Conservation (phyloP, 2,797 vertebrate species). For the Xiphorhynchus erythropygius region DNA sequence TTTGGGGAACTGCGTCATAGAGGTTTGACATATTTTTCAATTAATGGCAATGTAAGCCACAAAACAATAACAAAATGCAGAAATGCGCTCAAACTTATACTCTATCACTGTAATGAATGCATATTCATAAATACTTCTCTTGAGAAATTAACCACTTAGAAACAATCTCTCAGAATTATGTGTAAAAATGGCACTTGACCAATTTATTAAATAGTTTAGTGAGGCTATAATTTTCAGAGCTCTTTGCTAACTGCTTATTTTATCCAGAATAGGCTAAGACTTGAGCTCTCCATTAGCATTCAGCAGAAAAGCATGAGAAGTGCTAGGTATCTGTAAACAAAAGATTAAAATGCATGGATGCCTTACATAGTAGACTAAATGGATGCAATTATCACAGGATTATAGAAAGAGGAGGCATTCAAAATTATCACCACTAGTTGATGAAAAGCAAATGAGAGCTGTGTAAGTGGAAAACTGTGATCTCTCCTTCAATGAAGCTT, state of each 20-base stretch:
- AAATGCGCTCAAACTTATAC: neutral
- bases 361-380: constrained; percentile 11
- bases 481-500: neutral
- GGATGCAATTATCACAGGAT: constrained; percentile 57
- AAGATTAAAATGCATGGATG: constrained; percentile 62
- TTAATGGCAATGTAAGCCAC: neutral
- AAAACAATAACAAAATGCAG: neutral
- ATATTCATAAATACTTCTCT: neutral
- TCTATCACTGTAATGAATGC: neutral
- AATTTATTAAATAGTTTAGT: constrained; percentile 46
- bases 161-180: neutral
- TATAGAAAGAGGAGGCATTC: constrained; percentile 56
- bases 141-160: neutral
- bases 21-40: neutral
- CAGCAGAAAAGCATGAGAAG: constrained; percentile 7
- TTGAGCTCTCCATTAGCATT: constrained; percentile 16
- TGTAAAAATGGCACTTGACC: constrained; percentile 15
- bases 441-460: constrained; percentile 29
- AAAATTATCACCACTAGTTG: constrained; percentile 42
- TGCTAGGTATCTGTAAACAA: constrained; percentile 51
- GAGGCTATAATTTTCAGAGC: neutral
- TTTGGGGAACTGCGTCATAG: neutral
- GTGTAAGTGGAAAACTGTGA: constrained; percentile 1
- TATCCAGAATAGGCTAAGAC: constrained; percentile 31
- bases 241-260: constrained; percentile 44